Evolutionary conservation across 2,888 invertebrate species (phyloP), one percentile per base, ranked within the genome.

Genomic region (Strigamia crassipes): DNA sequence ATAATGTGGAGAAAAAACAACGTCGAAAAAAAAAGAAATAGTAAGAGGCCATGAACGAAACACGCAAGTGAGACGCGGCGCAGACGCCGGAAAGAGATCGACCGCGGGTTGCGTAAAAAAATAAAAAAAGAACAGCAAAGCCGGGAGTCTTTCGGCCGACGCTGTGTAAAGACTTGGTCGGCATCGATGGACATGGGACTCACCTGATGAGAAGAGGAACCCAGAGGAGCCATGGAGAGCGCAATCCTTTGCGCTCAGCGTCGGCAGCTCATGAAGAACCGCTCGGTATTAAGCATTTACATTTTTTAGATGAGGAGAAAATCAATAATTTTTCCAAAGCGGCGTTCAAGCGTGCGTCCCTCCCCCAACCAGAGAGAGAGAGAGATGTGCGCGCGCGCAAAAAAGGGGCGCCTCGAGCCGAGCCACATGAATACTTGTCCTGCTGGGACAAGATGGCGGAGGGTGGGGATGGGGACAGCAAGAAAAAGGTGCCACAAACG

Each of bases 261-360:
- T 46, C 41, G 46, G 41, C 80, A 80, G 46, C 80, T 51, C 46
- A 80, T 46, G 31, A 41, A 31, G 80, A 80, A 51, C 80, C 41
- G 80, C 80, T 31, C 41, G 46, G 80, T 80, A 80, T 80, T 80
- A 80, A 51, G 80, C 46, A 51, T 51, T 41, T 51, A 51, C 80
- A 80, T 80, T 80, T 80, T 80, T 80, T 80, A 51, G 80, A 80
- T 42, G 73, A 73, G 80, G 80, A 51, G 46, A 80, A 80, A 80
- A 80, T 80, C 80, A 51, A 80, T 80, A 80, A 80, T 80, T 80
- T 80, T 80, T 80, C 41, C 80, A 80, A 80, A 80, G 51, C 73
- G 79, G 41, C 46, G 46, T 80, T 80, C 80, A 80, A 51, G 46
- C 51, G 51, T 80, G 80, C 31, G 79, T 78, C 78, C 38, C 78